Percentiles rank a stretch among this genome's conserved stretches.
Evolutionary conservation across 2,113 vertebrate species (phyloP).

Genomic region (Malaclemys terrapin): DNA sequence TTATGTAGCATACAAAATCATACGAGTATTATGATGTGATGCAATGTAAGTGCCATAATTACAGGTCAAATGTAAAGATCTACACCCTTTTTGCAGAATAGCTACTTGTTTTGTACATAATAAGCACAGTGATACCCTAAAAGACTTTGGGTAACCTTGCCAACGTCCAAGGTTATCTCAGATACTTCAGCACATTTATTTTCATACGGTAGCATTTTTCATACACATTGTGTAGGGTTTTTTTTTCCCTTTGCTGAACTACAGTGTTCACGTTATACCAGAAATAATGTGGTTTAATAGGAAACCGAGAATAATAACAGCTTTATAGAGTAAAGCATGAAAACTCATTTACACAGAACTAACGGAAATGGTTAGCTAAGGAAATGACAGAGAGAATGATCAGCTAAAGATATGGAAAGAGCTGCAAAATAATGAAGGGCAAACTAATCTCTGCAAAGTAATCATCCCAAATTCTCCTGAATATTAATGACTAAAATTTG

Average conservation of each 20-base stretch:
- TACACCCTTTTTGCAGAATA: constrained; percentile 15
- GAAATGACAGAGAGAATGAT: not conserved
- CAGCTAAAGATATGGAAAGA: not conserved
- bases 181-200: constrained; percentile 13
- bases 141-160: constrained; percentile 8
- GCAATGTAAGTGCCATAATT: not conserved
- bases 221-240: not conserved
- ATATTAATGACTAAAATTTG: not conserved
- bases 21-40: not conserved
- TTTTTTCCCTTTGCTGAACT: not conserved
- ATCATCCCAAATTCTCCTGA: not conserved
- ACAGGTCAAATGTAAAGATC: not conserved
- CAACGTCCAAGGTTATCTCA: not conserved
- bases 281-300: not conserved
- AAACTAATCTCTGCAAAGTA: not conserved
- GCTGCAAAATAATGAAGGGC: not conserved
- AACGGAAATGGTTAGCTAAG: rapidly evolving
- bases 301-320: not conserved
- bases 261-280: not conserved
- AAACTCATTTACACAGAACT: not conserved
- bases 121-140: constrained; percentile 23
- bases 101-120: constrained; percentile 17
- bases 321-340: not conserved
- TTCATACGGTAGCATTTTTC: not conserved
- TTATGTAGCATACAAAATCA: not conserved